A percentile compares a stretch with the other conserved stretches of the same genome.
These are phyloP conservation scores for Rynchops niger DNA, from an alignment of 2,113 vertebrate species.

Conservation along the genomic window DNA sequence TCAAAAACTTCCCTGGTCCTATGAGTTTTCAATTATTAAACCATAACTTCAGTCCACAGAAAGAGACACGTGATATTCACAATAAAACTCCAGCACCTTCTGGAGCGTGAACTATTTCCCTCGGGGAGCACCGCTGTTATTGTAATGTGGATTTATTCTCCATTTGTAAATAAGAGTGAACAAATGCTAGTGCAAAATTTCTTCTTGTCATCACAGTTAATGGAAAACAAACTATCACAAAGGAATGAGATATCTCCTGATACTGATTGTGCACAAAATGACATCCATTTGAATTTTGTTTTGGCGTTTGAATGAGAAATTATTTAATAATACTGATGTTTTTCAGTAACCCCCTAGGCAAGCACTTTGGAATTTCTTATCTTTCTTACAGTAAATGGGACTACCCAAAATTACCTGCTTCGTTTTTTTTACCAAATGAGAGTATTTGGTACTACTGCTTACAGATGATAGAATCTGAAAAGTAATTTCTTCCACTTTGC, in stretches of 20 bases:
- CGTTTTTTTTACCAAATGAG: background rate
- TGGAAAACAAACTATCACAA: background rate
- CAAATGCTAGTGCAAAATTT: background rate
- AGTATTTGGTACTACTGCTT: background rate
- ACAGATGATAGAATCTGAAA: conserved; percentile 18
- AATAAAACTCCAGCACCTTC: conserved; percentile 8
- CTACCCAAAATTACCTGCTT: conserved; percentile 1
- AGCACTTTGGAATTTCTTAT: background rate
- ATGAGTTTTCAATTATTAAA: background rate
- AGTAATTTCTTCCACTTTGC: conserved; percentile 34
- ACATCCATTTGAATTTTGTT: conserved; percentile 1
- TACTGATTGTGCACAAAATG: background rate
- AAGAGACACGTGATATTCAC: background rate
- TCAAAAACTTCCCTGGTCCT: background rate
- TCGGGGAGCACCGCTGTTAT: background rate
- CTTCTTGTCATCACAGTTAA: background rate
- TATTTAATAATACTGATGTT: background rate
- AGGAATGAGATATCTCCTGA: background rate
- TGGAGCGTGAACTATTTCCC: conserved; percentile 22
- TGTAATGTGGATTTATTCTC: background rate
- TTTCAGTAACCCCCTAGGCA: background rate
- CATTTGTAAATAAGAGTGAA: conserved; percentile 22
- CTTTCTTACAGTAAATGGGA: background rate
- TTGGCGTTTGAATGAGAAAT: conserved; percentile 20
- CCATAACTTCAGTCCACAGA: background rate